Base-by-base conservation (phyloP, 2,888 invertebrate genomes). In the Rosalia funebris region DNA sequence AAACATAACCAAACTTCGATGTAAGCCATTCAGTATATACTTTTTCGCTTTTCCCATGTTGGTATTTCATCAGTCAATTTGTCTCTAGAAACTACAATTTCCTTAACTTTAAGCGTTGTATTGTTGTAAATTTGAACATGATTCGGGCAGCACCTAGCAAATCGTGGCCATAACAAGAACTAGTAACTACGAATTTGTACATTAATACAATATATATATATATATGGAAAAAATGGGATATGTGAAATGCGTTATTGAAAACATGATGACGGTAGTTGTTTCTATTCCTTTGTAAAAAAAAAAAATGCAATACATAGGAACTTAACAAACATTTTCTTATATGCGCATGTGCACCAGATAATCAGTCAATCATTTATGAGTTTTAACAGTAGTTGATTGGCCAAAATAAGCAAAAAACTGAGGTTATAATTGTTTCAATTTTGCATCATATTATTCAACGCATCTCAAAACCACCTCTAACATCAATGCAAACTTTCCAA, bases 151-250 rank as follows among this genome's bases (percentile, higher is more conserved):
- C 37, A 25, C 37, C 45, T 56, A 47, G 57, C 52, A 41, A 47
- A 50, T 34, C 53, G 53, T 64, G 48, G 54, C 42, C 56, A 56
- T 15, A 56, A 59, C 58, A 46, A n/a, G n/a, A 55, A 60, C 50
- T 45, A 58, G 55, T 41, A 55, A 61, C 58, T 60, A 64, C 58
- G 36, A 60, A 67, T 65, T 69, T 67, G 69, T 69, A 67, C 67
- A 67, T 67, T 63, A 65, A 69, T 60, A 65, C 54, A 63, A 64
- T 50, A n/a, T n/a, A n/a, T n/a, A n/a, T n/a, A n/a, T n/a, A 32
- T 63, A 62, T 64, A 65, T 62, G 63, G 63, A 60, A 63, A 66
- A 69, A 69, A 65, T 65, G 66, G 69, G 69, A 69, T 69, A 69
- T 69, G 69, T 69, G 69, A 67, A 69, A 69, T 44, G 45, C 17